phyloP scores from a whole-genome alignment of 2,888 invertebrate genomes.

The Lithosia quadra region DNA sequence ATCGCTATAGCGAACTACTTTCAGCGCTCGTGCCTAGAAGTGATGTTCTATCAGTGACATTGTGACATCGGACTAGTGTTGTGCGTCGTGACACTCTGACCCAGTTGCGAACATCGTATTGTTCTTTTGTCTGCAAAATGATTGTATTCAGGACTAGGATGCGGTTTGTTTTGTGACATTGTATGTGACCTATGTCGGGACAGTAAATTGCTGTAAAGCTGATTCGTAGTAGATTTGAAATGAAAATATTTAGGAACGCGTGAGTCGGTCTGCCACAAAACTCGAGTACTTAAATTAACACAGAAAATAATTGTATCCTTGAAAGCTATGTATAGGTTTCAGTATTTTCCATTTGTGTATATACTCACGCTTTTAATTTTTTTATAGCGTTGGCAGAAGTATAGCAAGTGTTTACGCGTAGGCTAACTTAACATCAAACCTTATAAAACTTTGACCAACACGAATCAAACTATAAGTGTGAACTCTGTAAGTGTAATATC shows the following conservation, averaged over 20 bases:
- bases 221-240: conserved; percentile 6
- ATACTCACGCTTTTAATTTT: too few species aligned
- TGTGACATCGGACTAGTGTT: conserved; percentile 66
- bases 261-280: not conserved
- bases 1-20: conserved; percentile 61
- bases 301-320: too few species aligned
- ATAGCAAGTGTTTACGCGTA: too few species aligned
- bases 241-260: not conserved
- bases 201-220: conserved; percentile 19
- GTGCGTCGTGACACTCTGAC: conserved; percentile 71
- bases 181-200: conserved; percentile 28
- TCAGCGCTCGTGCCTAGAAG: conserved; percentile 45
- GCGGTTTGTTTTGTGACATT: conserved; percentile 45
- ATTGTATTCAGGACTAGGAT: conserved; percentile 46
- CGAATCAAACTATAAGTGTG: too few species aligned
- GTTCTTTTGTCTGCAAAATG: conserved; percentile 65
- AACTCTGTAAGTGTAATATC: too few species aligned
- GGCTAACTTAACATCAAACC: too few species aligned
- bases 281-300: not conserved
- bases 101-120: conserved; percentile 70
- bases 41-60: conserved; percentile 65
- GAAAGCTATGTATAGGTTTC: too few species aligned
- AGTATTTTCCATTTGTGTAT: too few species aligned
- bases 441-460: too few species aligned
- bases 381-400: too few species aligned